Percentiles rank a stretch among this genome's conserved stretches.
phyloP scores from a whole-genome alignment of 1,140 invertebrate genomes.

The Drosophila pachea region DNA sequence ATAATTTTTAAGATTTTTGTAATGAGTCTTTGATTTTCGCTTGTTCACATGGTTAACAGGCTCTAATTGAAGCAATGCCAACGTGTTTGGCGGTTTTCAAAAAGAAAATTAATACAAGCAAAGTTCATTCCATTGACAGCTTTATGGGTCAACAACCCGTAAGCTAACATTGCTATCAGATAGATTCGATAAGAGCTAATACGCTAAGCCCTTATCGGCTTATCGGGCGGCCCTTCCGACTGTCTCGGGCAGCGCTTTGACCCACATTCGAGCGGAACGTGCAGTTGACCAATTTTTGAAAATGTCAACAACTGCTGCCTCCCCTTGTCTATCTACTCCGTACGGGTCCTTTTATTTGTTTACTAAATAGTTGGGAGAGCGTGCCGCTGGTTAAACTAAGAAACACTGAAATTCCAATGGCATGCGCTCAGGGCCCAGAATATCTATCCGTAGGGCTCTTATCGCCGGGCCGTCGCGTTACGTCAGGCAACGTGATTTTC shows the following conservation, averaged over 20 bases:
- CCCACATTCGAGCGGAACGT: conserved; percentile 26
- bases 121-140: no score
- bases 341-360: conserved; percentile 30
- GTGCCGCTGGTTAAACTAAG: conserved; percentile 40
- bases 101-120: no score
- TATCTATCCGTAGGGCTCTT: conserved; percentile 41
- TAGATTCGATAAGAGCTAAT: no score
- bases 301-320: conserved; percentile 11
- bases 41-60: not conserved
- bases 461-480: conserved; percentile 25
- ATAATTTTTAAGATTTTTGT: conserved; percentile 54
- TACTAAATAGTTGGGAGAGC: conserved; percentile 42
- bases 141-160: no score
- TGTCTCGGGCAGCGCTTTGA: not conserved
- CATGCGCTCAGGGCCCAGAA: conserved; percentile 56
- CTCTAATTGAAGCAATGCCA: conserved; percentile 6
- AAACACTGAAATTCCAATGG: conserved; percentile 47
- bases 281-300: not conserved
- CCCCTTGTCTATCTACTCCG: conserved; percentile 16
- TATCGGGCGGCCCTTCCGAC: no score
- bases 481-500: conserved; percentile 54
- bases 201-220: no score
- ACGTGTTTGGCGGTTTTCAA: conserved; percentile 3
- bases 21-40: conserved; percentile 38
- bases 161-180: no score